A percentile compares a stretch with the other conserved stretches of the same genome.
Conservation (phyloP, 2,113 vertebrate genomes). For the Genyomyrus donnyi region DNA sequence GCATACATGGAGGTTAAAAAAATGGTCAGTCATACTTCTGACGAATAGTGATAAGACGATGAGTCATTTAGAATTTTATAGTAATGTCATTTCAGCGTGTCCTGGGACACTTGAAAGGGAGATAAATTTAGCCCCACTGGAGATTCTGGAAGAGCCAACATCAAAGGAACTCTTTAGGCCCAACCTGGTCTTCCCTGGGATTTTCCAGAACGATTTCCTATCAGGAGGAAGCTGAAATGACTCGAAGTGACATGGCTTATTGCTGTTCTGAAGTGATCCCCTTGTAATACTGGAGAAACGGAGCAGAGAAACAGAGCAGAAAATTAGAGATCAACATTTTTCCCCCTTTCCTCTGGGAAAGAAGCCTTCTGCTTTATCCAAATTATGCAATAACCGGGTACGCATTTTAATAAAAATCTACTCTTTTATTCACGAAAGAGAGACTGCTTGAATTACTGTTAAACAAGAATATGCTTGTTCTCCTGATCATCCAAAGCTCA, state of each 20-base stretch:
- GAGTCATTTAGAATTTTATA: not conserved
- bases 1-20: not conserved
- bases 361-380: not conserved
- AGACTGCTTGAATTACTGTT: not conserved
- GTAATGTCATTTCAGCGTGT: not conserved
- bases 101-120: not conserved
- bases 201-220: not conserved
- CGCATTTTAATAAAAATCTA: not conserved
- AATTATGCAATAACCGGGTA: not conserved
- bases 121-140: not conserved
- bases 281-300: not conserved
- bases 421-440: not conserved
- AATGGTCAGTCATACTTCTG: not conserved
- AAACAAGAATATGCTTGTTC: not conserved
- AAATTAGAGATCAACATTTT: not conserved
- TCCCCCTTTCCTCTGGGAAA: slow-evolving; percentile 2
- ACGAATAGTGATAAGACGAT: not conserved
- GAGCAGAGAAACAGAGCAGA: not conserved
- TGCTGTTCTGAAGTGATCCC: not conserved
- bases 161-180: not conserved
- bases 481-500: not conserved
- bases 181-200: not conserved
- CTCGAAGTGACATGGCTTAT: not conserved
- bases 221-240: not conserved
- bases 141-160: not conserved